Base-by-base conservation (phyloP, 2,797 vertebrate species). In the Martes flavigula region DNA sequence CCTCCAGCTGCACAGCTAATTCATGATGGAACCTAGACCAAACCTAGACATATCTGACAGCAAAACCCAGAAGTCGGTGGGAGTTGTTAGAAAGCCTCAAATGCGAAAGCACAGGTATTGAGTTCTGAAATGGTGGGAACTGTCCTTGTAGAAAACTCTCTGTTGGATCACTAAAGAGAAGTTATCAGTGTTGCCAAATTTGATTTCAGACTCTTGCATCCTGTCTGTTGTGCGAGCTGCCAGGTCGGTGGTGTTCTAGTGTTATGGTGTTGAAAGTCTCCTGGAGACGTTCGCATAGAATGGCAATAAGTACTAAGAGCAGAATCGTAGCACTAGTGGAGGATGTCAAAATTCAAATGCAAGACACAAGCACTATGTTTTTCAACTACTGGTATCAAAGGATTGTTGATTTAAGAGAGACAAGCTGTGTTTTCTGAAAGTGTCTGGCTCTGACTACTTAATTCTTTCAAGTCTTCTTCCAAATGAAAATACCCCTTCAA, bases 371-470 rank as follows among this genome's bases (percentile, higher is more conserved):
- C 23, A 8, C 62, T 75, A 17, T 86, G 54, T 25, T 89, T 84
- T 70, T 94, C 35, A 81, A 40, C n/a, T 66, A 38, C 12, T 78
- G 25, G 77, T 83, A 70, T 77, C 17, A 86, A 95, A 91, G 51
- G 43, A 87, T 82, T 46, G 1, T 87, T 68, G 38, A 87, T 56
- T 84, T 20, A 81, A 40, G 51, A 91, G 27, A 11, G 18, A 92
- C 14, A 94, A 94, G 90, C 13, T 84, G 2, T 84, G 84, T 94
- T 95, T 77, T 18, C 54, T 92, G 68, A 70, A 96, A 90, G 12
- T 27, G 77, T 54, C 93, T 85, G 77, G 38, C 46, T 96, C 60
- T 92, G 64, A 75, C 27, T 91, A 38, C 43, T 93, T 81, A 40
- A 75, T 87, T 90, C 7, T 86, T 93, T 90, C 32, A 81, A 94